A percentile compares a stretch with the other conserved stretches of the same genome.
These are phyloP conservation scores for Dermolepida albohirtum DNA, from an alignment of 2,888 invertebrate genomes.

Conservation along the genomic window DNA sequence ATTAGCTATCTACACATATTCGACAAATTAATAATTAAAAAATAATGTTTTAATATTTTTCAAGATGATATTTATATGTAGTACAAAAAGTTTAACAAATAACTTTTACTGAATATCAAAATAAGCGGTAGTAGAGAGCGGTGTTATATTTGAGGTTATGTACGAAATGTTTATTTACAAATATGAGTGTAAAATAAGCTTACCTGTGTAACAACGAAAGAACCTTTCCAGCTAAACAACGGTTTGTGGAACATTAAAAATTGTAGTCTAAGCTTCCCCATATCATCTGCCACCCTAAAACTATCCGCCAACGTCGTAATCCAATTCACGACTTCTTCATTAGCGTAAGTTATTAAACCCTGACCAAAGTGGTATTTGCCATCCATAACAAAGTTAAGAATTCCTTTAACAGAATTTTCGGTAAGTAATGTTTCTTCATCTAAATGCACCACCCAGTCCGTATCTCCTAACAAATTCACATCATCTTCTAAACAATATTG, in stretches of 20 bases:
- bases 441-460: conserved; percentile 97
- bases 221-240: conserved; percentile 97
- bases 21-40: no score
- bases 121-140: no score
- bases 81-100: no score
- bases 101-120: no score
- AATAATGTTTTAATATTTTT: no score
- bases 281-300: conserved; percentile 95
- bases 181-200: conserved; percentile 4
- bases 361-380: conserved; percentile 97
- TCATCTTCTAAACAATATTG: conserved; percentile 95
- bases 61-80: no score
- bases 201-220: conserved; percentile 96
- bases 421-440: conserved; percentile 97
- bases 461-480: conserved; percentile 86
- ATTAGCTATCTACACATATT: no score
- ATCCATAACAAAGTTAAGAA: conserved; percentile 93
- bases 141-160: conserved; percentile 22
- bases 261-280: conserved; percentile 95
- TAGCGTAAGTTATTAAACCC: conserved; percentile 95
- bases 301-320: conserved; percentile 95
- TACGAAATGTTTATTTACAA: conserved; percentile 17
- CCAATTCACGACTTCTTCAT: conserved; percentile 97
- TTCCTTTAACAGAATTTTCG: conserved; percentile 89
- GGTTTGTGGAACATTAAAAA: conserved; percentile 95